Percentiles rank a stretch among this genome's conserved stretches.
Conservation (phyloP, 2,797 vertebrate species). For the Leptoclinus maculatus region DNA sequence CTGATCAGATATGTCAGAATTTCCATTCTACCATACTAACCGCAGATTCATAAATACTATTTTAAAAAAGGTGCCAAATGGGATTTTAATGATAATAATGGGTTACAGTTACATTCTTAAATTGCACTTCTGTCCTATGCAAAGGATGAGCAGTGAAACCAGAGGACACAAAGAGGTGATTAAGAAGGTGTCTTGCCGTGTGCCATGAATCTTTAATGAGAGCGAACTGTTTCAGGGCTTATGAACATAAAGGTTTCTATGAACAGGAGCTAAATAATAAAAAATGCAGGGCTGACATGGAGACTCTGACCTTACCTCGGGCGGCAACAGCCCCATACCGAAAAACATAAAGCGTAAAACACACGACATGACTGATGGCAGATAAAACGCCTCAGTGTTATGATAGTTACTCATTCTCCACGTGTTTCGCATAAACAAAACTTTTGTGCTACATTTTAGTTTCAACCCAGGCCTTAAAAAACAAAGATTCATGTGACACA, state of each 20-base stretch:
- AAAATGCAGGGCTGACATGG: conserved; percentile 68
- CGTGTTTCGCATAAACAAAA: background rate
- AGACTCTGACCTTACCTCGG: conserved; percentile 62
- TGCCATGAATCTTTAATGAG: conserved; percentile 80
- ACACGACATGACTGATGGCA: conserved; percentile 6
- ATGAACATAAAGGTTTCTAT: conserved; percentile 56
- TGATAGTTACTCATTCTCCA: conserved; percentile 2
- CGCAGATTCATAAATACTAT: conserved; percentile 31
- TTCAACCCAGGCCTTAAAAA: conserved; percentile 5
- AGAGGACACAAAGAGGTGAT: conserved; percentile 70
- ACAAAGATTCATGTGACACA: background rate
- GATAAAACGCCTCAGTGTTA: background rate
- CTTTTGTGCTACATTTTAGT: background rate
- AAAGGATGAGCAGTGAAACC: conserved; percentile 64
- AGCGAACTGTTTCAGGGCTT: conserved; percentile 65
- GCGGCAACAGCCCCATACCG: conserved; percentile 23
- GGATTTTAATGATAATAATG: conserved; percentile 60
- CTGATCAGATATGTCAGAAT: conserved; percentile 30
- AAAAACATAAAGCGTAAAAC: conserved; percentile 29
- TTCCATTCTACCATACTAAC: conserved; percentile 26
- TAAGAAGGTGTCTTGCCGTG: conserved; percentile 72
- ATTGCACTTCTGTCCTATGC: conserved; percentile 54
- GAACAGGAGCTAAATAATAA: conserved; percentile 76
- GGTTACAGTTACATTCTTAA: conserved; percentile 54
- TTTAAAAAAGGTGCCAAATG: conserved; percentile 43